Conservation (phyloP, 2,113 vertebrate species). For the Fregata magnificens region DNA sequence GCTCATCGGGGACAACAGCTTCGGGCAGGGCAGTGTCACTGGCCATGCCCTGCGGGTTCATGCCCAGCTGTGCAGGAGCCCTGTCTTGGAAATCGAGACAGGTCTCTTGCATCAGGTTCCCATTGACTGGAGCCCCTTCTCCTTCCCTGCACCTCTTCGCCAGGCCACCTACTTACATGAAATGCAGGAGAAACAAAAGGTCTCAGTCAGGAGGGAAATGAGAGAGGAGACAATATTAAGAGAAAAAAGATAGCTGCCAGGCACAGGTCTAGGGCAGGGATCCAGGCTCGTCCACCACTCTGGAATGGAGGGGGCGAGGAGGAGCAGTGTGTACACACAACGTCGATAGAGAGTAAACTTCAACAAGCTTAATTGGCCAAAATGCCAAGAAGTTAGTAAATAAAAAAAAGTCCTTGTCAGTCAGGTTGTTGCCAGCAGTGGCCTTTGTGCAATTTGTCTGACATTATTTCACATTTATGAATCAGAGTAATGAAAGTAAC, state of each 20-base stretch:
- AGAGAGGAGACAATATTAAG: background rate
- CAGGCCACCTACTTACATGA: background rate
- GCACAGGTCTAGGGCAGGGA: background rate
- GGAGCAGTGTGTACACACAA: background rate
- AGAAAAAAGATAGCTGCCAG: background rate
- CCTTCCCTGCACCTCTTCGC: background rate
- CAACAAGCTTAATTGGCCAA: background rate
- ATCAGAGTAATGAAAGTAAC: background rate
- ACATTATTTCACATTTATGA: background rate
- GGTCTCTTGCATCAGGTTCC: background rate
- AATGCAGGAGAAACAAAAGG: background rate
- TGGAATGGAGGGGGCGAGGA: background rate
- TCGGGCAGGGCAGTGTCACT: background rate
- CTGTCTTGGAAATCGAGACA: background rate
- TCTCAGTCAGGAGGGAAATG: background rate
- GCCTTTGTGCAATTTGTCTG: background rate
- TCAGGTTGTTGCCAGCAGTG: background rate
- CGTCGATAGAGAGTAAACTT: background rate
- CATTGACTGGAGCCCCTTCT: background rate
- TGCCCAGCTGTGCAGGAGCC: no score
- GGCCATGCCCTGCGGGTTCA: accelerated
- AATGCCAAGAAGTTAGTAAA: background rate
- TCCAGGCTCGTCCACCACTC: accelerated
- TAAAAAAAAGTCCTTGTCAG: background rate
- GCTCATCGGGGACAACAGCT: background rate